Evolutionary conservation across 1,140 invertebrate genomes (phyloP).

Genomic region (Trachelipus rathkii): DNA sequence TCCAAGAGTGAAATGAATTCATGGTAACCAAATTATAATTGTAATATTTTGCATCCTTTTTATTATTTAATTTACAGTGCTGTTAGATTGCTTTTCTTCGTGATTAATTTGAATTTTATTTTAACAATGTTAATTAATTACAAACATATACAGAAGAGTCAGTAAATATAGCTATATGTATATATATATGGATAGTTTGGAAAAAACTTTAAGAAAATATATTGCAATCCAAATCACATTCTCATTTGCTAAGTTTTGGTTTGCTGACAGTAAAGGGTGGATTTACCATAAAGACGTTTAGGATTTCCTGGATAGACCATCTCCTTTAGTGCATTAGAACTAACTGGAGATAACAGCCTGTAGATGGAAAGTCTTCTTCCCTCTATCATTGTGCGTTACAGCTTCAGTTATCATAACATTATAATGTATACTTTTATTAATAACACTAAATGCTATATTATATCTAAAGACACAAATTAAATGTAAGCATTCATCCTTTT

Average conservation of each 20-base stretch:
- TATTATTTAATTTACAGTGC: neutral
- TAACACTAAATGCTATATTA: too few species aligned
- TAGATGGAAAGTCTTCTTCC: neutral
- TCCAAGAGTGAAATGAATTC: neutral
- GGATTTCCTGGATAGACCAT: neutral
- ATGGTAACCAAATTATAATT: neutral
- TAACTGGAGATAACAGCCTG: neutral
- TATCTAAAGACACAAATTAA: too few species aligned
- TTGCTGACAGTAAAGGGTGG: neutral
- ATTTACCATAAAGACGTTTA: neutral
- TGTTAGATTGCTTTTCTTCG: neutral
- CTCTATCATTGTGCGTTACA: neutral
- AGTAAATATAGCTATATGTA: neutral
- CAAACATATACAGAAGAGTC: neutral
- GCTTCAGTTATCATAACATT: too few species aligned
- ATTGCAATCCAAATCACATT: neutral
- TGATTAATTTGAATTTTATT: neutral
- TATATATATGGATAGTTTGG: neutral
- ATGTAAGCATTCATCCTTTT: too few species aligned
- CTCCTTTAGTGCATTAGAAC: neutral
- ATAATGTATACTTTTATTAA: too few species aligned
- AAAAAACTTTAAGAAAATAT: neutral
- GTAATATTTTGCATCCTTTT: neutral
- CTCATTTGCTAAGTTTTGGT: neutral
- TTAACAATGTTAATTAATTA: neutral